A percentile compares a stretch with the other conserved stretches of the same genome.
phyloP scores from a whole-genome alignment of 2,797 vertebrate genomes.

The Gymnoscopelus microlampas region DNA sequence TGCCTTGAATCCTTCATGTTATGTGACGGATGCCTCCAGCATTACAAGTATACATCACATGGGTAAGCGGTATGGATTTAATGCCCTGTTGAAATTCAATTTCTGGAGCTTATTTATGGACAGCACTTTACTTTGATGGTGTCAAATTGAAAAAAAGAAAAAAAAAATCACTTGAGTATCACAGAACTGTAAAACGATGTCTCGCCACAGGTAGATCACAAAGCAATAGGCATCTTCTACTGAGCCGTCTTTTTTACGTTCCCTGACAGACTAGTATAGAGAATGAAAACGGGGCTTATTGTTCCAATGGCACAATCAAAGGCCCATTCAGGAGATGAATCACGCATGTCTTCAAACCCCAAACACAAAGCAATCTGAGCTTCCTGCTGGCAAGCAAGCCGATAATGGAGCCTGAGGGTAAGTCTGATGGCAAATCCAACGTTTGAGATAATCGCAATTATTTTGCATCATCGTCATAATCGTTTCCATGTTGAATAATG shows the following conservation, averaged over 20 bases:
- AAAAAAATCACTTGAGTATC: too few species aligned
- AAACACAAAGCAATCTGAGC: slow-evolving; percentile 5
- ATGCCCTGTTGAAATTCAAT: too few species aligned
- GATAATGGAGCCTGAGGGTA: slow-evolving; percentile 23
- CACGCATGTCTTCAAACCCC: slow-evolving; percentile 39
- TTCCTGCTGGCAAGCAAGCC: slow-evolving; percentile 26
- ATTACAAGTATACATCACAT: too few species aligned
- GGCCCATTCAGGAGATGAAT: slow-evolving; percentile 64
- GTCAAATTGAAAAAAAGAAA: too few species aligned
- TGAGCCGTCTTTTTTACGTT: slow-evolving; percentile 1
- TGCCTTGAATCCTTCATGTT: too few species aligned
- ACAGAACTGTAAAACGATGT: slow-evolving; percentile 11
- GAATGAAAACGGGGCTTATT: slow-evolving; percentile 36
- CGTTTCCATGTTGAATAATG: too few species aligned
- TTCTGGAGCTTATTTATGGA: too few species aligned
- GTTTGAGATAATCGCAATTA: too few species aligned
- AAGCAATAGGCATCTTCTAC: slow-evolving; percentile 10
- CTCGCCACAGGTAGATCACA: slow-evolving; percentile 29
- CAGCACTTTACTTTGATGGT: too few species aligned
- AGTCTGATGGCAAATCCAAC: not conserved
- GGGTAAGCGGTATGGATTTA: too few species aligned
- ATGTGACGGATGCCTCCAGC: too few species aligned
- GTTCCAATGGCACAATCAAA: slow-evolving; percentile 43
- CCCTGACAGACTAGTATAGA: slow-evolving; percentile 38
- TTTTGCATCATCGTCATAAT: too few species aligned